Conservation (phyloP, 2,113 vertebrate genomes). For the Polypterus senegalus region DNA sequence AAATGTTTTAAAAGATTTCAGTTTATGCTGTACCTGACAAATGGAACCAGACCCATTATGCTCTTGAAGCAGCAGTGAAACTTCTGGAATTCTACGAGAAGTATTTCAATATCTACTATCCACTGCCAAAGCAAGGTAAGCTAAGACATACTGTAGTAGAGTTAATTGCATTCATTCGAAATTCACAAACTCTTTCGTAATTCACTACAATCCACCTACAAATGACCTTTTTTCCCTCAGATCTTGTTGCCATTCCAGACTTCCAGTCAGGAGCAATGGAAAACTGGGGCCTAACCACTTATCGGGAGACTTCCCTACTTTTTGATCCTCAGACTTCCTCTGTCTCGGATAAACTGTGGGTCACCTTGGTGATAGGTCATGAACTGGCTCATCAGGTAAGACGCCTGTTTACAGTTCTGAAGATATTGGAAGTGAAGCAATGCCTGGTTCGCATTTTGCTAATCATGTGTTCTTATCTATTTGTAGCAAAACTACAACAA, state of each 20-base stretch:
- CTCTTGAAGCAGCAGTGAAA: constrained; percentile 52
- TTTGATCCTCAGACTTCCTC: constrained; percentile 43
- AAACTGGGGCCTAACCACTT: constrained; percentile 58
- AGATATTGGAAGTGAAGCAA: too few relatives aligned
- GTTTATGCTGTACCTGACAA: constrained; percentile 52
- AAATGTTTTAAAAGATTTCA: constrained; percentile 36
- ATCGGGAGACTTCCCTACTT: constrained; percentile 48
- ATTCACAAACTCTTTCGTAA: too few relatives aligned
- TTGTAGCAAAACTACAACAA: too few relatives aligned
- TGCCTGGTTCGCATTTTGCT: too few relatives aligned
- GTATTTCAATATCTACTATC: constrained; percentile 57
- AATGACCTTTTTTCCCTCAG: constrained; percentile 22
- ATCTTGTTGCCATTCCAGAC: constrained; percentile 52
- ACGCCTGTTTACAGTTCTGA: neutral
- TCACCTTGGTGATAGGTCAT: constrained; percentile 51
- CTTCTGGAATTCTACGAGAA: constrained; percentile 58
- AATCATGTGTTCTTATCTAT: too few relatives aligned
- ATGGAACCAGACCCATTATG: constrained; percentile 48
- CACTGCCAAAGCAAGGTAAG: constrained; percentile 56
- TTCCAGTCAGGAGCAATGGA: constrained; percentile 53
- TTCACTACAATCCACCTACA: too few relatives aligned
- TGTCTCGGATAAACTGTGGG: constrained; percentile 41
- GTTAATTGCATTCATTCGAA: too few relatives aligned
- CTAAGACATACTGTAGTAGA: neutral
- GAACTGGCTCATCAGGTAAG: constrained; percentile 51